Conservation (phyloP, 2,113 vertebrate species). For the Dasyornis broadbenti region DNA sequence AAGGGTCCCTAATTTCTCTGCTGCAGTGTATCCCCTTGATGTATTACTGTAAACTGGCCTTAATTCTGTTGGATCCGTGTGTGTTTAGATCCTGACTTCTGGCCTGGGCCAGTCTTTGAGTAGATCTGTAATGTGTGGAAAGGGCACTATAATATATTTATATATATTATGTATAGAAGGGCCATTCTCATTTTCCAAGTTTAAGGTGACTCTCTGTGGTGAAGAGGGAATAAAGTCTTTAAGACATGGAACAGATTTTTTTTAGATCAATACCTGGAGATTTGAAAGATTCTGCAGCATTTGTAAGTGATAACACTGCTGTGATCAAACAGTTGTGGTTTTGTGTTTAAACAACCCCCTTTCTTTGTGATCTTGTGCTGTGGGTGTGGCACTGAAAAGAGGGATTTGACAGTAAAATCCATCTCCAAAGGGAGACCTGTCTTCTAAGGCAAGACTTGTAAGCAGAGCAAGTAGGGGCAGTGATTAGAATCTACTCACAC, state of each 20-base stretch:
- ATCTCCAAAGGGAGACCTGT: neutral
- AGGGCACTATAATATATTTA: neutral
- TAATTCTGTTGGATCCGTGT: neutral
- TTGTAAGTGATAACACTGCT: constrained; percentile 22
- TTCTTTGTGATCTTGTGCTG: constrained; percentile 49
- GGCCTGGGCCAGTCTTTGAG: neutral
- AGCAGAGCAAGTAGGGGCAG: constrained; percentile 53
- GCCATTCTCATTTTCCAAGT: neutral
- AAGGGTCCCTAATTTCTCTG: neutral
- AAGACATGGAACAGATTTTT: neutral
- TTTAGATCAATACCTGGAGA: neutral
- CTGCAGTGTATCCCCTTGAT: neutral
- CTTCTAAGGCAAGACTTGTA: constrained; percentile 17
- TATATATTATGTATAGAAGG: neutral
- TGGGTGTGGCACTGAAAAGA: constrained; percentile 55
- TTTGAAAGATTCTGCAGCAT: neutral
- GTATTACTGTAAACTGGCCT: neutral
- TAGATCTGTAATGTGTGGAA: neutral
- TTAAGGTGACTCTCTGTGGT: neutral
- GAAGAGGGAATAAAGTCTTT: neutral
- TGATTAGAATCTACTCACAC: constrained; percentile 2
- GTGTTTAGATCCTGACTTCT: neutral
- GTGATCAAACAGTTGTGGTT: constrained; percentile 56
- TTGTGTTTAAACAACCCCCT: constrained; percentile 18
- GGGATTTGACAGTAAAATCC: constrained; percentile 52